Conservation (phyloP, 2,888 invertebrate species). For the Drosophila putrida region DNA sequence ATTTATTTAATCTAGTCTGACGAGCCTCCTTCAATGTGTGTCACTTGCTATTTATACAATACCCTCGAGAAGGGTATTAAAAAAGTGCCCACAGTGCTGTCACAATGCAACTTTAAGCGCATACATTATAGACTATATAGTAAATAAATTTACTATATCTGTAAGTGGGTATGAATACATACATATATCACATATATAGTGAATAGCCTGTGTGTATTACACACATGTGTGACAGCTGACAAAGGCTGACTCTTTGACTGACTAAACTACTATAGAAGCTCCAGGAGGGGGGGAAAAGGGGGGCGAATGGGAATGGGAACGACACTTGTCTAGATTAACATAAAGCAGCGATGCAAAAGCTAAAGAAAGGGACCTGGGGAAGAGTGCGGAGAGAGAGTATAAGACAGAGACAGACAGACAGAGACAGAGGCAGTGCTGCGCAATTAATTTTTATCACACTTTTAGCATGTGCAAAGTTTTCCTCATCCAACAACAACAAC, state of each 20-base stretch:
- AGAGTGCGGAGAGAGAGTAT: not conserved
- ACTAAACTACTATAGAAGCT: conserved; percentile 52
- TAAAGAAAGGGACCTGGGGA: not conserved
- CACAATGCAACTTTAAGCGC: conserved; percentile 34
- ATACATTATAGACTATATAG: conserved; percentile 9
- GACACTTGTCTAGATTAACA: conserved; percentile 70
- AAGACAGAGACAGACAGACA: conserved; percentile 10
- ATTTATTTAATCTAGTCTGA: not conserved
- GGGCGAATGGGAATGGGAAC: conserved; percentile 30
- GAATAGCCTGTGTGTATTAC: conserved; percentile 7
- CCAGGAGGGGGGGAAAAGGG: not conserved
- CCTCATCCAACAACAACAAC: conserved; percentile 6
- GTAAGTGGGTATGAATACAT: conserved; percentile 21
- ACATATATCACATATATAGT: conserved; percentile 14
- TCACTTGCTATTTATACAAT: not conserved
- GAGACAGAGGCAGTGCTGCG: conserved; percentile 71
- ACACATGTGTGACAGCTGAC: conserved; percentile 46
- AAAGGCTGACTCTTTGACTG: conserved; percentile 63
- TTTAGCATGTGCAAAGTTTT: conserved; percentile 73
- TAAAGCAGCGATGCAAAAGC: conserved; percentile 54
- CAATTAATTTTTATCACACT: conserved; percentile 85
- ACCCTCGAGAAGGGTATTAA: not conserved
- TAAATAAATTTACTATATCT: conserved; percentile 24
- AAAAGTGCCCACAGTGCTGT: conserved; percentile 40
- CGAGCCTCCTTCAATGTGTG: not conserved